Base-by-base conservation (phyloP, 2,888 invertebrate genomes). In the Priocnemis perturbator region DNA sequence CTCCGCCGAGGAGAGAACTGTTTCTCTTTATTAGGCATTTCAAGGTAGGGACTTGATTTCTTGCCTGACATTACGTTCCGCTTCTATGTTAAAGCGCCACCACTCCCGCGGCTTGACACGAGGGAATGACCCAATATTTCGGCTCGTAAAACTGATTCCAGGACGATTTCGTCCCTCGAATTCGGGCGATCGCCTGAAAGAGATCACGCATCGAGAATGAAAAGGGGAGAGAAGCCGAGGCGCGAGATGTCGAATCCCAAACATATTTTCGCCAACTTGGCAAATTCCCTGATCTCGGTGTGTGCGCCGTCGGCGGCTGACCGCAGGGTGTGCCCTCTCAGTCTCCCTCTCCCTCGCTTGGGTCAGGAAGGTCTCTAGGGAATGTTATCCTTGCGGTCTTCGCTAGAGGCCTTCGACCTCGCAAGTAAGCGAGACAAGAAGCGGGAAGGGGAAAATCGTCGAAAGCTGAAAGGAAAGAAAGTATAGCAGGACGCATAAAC, bases 251-350 rank as follows among this genome's bases (percentile, higher is more conserved):
- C 60, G 69, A 68, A 86, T 86, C 86, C 86, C 83, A 81, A 87
- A 84, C 86, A 88, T 87, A 88, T 88, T 88, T 87, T 85, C 83
- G 85, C 87, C 77, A 84, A 84, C 85, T 88, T 87, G 84, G 87
- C 87, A 82, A 86, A 86, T 87, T 85, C 82, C 76, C 67, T 77
- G 78, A 71, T 82, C 74, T 79, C 77, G 67, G 74, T 79, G 73
- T 68, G 74, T 70, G 69, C 71, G 77, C 81, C 75, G 73, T 67
- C 58, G 71, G 73, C 74, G 74, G 78, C 78, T 79, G 83, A 83
- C 81, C 83, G 74, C 76, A 70, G 73, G 65, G 67, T 44, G 67
- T 60, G 72, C 71, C 78, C 71, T 73, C 79, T 73, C 74, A 20
- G 20, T 37, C 64, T 37, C 37, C 14, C 37, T 37, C 71, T 73